These are phyloP conservation scores for Danio choprae DNA, from an alignment of 2,797 vertebrate species.

Conservation along the genomic window DNA sequence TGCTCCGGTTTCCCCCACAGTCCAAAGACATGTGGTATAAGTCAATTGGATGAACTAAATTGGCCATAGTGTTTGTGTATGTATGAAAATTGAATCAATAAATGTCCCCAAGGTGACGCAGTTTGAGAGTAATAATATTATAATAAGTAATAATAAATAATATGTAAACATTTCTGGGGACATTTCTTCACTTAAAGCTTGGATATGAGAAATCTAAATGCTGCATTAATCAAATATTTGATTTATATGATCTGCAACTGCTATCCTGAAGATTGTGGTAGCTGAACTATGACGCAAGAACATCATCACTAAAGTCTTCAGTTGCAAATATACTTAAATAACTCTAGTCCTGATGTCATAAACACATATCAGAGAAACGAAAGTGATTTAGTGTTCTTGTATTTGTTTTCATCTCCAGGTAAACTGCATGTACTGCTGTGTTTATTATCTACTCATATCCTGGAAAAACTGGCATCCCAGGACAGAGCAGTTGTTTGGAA, in stretches of 20 bases:
- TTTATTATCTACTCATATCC: slow-evolving; percentile 65
- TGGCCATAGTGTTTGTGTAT: no score
- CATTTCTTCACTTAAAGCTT: not conserved
- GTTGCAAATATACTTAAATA: not conserved
- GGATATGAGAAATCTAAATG: not conserved
- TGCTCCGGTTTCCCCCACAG: no score
- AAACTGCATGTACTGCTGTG: slow-evolving; percentile 46
- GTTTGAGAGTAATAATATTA: no score
- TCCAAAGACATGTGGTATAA: no score
- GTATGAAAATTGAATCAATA: no score
- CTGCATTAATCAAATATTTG: not conserved
- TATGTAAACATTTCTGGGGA: not conserved
- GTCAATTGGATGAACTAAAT: no score
- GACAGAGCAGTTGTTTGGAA: slow-evolving; percentile 43
- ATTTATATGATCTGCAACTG: not conserved
- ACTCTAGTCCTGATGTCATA: not conserved
- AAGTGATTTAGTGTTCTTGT: slow-evolving; percentile 63
- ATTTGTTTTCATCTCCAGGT: slow-evolving; percentile 62
- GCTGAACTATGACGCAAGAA: no score
- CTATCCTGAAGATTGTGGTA: not conserved
- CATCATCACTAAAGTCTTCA: no score
- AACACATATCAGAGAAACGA: slow-evolving; percentile 65
- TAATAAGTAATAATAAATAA: no score
- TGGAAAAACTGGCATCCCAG: slow-evolving; percentile 9
- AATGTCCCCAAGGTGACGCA: no score